Conservation (phyloP, 2,888 invertebrate genomes). For the Antheraea yamamai region DNA sequence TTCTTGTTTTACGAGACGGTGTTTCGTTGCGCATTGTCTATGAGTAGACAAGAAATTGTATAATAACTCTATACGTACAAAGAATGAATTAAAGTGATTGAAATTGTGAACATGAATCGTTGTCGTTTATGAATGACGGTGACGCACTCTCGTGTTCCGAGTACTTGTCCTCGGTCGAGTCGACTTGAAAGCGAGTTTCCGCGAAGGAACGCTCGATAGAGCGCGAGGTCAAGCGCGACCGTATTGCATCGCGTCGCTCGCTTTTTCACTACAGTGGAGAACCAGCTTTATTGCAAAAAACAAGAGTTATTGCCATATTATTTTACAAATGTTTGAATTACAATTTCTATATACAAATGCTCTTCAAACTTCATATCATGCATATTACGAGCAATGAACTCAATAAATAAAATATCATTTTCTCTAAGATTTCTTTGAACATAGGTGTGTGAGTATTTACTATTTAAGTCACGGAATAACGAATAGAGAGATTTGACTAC, state of each 20-base stretch:
- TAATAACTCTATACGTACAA: not conserved
- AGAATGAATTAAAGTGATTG: constrained; percentile 19
- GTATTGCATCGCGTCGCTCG: constrained; percentile 26
- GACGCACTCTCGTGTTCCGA: not conserved
- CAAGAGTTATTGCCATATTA: not conserved
- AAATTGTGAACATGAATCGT: constrained; percentile 16
- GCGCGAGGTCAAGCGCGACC: constrained; percentile 40
- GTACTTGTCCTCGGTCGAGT: constrained; percentile 14
- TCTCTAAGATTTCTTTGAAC: too few relatives aligned
- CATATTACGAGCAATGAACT: too few relatives aligned
- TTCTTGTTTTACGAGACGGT: too few relatives aligned
- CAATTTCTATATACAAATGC: too few relatives aligned
- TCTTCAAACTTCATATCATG: too few relatives aligned
- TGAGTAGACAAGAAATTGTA: too few relatives aligned
- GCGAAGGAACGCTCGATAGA: constrained; percentile 48
- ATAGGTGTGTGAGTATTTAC: too few relatives aligned
- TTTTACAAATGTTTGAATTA: not conserved
- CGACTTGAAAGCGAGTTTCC: constrained; percentile 56
- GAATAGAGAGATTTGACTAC: too few relatives aligned
- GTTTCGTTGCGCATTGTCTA: too few relatives aligned
- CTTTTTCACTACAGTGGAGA: constrained; percentile 23
- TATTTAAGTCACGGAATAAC: too few relatives aligned
- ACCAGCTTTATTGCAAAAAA: not conserved
- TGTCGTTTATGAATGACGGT: constrained; percentile 15
- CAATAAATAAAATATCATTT: too few relatives aligned